Evolutionary conservation across 2,888 invertebrate species (phyloP).

Genomic region (Sinhomidia bicolor): DNA sequence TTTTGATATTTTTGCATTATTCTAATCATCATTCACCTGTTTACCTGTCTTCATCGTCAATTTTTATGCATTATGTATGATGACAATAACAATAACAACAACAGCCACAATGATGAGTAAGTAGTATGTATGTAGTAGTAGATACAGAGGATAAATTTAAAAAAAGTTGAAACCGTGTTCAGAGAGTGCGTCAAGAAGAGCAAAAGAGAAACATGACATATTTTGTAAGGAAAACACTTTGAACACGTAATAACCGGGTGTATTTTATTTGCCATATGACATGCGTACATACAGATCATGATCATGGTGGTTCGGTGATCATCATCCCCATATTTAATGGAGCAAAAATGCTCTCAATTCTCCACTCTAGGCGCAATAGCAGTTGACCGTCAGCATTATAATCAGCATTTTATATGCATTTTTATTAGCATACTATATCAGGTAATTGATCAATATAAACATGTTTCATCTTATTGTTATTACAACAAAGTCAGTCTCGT

Average conservation of each 20-base stretch:
- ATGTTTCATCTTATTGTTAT: too few species aligned
- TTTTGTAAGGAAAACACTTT: slow-evolving; percentile 38
- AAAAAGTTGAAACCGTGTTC: not conserved
- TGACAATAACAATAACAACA: slow-evolving; percentile 20
- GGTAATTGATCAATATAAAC: slow-evolving; percentile 58
- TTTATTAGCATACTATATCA: slow-evolving; percentile 25
- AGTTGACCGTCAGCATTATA: not conserved
- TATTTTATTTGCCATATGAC: slow-evolving; percentile 48
- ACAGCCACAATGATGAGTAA: not conserved
- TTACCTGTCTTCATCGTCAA: slow-evolving; percentile 1
- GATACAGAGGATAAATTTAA: not conserved
- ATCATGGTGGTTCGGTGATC: not conserved
- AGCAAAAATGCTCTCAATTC: slow-evolving; percentile 23
- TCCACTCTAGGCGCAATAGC: slow-evolving; percentile 6
- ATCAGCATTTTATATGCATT: not conserved
- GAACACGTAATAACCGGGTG: slow-evolving; percentile 41
- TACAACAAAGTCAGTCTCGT: slow-evolving; percentile 1
- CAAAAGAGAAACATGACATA: slow-evolving; percentile 34
- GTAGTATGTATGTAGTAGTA: not conserved
- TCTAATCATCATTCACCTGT: slow-evolving; percentile 19
- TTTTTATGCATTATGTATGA: slow-evolving; percentile 54
- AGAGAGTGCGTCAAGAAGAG: not conserved
- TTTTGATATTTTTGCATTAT: slow-evolving; percentile 22
- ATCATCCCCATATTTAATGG: slow-evolving; percentile 6
- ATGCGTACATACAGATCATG: slow-evolving; percentile 36